These are phyloP conservation scores for Stegastes partitus DNA, from an alignment of 2,113 vertebrate genomes.

Conservation along the genomic window DNA sequence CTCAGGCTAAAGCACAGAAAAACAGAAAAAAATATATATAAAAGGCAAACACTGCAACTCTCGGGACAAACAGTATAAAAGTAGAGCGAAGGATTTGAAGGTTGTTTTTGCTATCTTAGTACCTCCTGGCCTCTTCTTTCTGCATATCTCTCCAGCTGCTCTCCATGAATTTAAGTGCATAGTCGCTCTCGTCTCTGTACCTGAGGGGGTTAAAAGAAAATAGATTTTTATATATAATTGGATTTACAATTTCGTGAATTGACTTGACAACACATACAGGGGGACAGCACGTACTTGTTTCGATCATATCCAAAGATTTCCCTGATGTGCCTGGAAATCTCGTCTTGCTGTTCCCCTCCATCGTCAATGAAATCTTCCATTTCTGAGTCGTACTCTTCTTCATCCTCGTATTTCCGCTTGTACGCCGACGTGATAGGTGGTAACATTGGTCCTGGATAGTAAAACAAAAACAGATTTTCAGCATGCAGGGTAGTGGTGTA, in stretches of 20 bases:
- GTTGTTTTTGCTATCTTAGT: conserved; percentile 28
- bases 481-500: too few species aligned
- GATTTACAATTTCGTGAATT: background rate
- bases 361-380: conserved; percentile 99
- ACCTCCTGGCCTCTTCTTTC: conserved; percentile 98
- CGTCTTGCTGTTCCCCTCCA: conserved; percentile 90
- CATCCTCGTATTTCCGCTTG: conserved; percentile 88
- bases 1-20: conserved; percentile 84
- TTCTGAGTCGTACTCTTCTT: conserved; percentile 94
- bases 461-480: background rate
- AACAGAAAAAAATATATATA: conserved; percentile 8
- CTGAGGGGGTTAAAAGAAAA: conserved; percentile 72
- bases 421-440: conserved; percentile 87
- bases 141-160: conserved; percentile 97
- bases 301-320: conserved; percentile 98
- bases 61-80: background rate
- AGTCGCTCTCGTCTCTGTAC: conserved; percentile 98
- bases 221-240: background rate
- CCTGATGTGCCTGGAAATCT: conserved; percentile 95
- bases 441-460: conserved; percentile 76
- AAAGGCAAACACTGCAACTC: background rate
- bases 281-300: conserved; percentile 82
- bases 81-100: background rate
- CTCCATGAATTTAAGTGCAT: conserved; percentile 98
- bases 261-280: accelerated